A percentile compares a stretch with the other conserved stretches of the same genome.
phyloP scores from a whole-genome alignment of 2,113 vertebrate genomes.

The Hippocampus guttulatus region DNA sequence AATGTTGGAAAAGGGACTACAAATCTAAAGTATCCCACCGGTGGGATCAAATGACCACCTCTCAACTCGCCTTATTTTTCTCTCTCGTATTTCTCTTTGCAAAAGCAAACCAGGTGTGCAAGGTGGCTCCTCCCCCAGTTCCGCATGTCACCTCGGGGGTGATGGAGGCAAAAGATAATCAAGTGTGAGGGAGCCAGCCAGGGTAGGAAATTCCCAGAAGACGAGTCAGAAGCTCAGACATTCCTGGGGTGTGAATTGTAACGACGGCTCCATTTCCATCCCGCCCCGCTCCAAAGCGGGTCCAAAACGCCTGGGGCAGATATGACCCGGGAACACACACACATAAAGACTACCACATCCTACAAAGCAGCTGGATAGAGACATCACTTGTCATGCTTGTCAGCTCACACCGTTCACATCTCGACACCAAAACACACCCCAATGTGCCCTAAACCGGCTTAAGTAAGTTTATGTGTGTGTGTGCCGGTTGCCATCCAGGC shows the following conservation, averaged over 20 bases:
- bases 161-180: slow-evolving; percentile 40
- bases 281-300: slow-evolving; percentile 53
- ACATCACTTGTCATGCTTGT: slow-evolving; percentile 72
- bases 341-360: slow-evolving; percentile 20
- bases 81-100: slow-evolving; percentile 7
- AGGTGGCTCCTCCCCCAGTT: slow-evolving; percentile 36
- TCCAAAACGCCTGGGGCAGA: slow-evolving; percentile 62
- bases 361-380: slow-evolving; percentile 69
- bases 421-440: slow-evolving; percentile 28
- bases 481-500: slow-evolving; percentile 17
- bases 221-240: slow-evolving; percentile 60
- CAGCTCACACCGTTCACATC: slow-evolving; percentile 40
- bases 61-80: slow-evolving; percentile 4
- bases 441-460: not conserved
- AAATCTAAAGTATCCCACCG: not conserved
- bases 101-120: slow-evolving; percentile 70
- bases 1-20: slow-evolving; percentile 53
- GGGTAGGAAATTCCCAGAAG: slow-evolving; percentile 68
- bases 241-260: slow-evolving; percentile 68
- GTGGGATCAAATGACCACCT: slow-evolving; percentile 5
- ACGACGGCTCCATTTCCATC: slow-evolving; percentile 49
- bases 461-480: not conserved
- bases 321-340: slow-evolving; percentile 61
- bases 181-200: slow-evolving; percentile 17
- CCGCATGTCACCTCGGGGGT: slow-evolving; percentile 67